phyloP scores from a whole-genome alignment of 2,113 vertebrate species.

The Mastomys natalensis region DNA sequence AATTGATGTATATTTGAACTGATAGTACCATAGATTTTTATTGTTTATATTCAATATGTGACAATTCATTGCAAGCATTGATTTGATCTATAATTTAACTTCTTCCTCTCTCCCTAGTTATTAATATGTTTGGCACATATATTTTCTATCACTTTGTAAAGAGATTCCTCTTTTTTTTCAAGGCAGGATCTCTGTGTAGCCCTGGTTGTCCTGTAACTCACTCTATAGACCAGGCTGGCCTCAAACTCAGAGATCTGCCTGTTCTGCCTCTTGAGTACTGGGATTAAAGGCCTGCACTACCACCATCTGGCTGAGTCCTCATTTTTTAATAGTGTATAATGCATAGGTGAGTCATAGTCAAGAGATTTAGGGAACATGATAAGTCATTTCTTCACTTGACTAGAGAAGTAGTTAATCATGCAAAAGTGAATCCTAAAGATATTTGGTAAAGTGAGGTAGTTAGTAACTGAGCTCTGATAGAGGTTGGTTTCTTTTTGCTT shows the following conservation, averaged over 20 bases:
- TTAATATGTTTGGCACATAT: conserved; percentile 21
- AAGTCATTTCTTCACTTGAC: background rate
- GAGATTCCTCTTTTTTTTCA: conserved; percentile 23
- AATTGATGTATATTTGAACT: conserved; percentile 55
- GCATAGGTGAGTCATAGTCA: conserved; percentile 43
- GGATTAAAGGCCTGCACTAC: background rate
- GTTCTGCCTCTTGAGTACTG: background rate
- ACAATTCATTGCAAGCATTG: background rate
- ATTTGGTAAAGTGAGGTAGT: conserved; percentile 34
- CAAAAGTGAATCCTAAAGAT: conserved; percentile 24
- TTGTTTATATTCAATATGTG: background rate
- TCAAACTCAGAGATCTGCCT: background rate
- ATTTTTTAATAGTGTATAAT: conserved; percentile 14
- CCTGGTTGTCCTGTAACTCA: background rate
- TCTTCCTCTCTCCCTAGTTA: conserved; percentile 10
- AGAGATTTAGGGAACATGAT: conserved; percentile 15
- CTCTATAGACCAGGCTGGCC: background rate
- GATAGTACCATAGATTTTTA: conserved; percentile 30
- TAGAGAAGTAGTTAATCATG: background rate
- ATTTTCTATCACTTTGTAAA: conserved; percentile 43
- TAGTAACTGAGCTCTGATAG: background rate
- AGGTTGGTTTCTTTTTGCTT: background rate
- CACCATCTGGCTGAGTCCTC: background rate
- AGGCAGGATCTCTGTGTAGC: background rate
- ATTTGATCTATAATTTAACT: background rate